These are phyloP conservation scores for Epizoanthus ramosus DNA, from an alignment of 92 coral and sea anemone species.

Conservation along the genomic window DNA sequence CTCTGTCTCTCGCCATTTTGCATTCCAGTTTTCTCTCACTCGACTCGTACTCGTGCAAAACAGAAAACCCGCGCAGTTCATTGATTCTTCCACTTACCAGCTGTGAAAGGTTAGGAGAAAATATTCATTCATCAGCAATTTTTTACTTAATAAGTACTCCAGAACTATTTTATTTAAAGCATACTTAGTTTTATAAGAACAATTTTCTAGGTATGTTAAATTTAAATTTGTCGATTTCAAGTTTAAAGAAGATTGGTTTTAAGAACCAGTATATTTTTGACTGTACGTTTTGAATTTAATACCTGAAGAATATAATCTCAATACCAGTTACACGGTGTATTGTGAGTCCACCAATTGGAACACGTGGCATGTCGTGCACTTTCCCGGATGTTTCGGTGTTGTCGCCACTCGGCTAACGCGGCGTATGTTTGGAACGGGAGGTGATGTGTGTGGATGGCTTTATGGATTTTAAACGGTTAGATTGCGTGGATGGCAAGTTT, in stretches of 20 bases:
- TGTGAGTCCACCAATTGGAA: slow-evolving; percentile 80
- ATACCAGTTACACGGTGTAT: slow-evolving; percentile 19
- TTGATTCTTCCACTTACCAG: too few relatives aligned
- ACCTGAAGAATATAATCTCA: slow-evolving; percentile 50
- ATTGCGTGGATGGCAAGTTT: slow-evolving; percentile 33
- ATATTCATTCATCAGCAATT: not conserved
- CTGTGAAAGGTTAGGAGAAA: slow-evolving; percentile 20
- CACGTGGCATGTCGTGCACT: slow-evolving; percentile 77
- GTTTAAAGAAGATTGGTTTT: too few relatives aligned
- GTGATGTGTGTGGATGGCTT: slow-evolving; percentile 37
- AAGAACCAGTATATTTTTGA: not conserved
- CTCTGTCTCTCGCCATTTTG: too few relatives aligned
- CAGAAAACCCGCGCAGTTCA: too few relatives aligned
- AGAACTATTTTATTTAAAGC: not conserved
- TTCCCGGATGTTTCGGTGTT: slow-evolving; percentile 80
- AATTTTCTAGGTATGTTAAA: too few relatives aligned
- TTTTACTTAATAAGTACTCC: not conserved
- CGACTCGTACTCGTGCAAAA: too few relatives aligned
- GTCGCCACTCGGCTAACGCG: slow-evolving; percentile 56
- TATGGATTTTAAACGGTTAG: slow-evolving; percentile 39
- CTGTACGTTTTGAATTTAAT: not conserved
- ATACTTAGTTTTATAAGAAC: too few relatives aligned
- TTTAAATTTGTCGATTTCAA: too few relatives aligned
- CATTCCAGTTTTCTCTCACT: too few relatives aligned
- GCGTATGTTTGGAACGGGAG: slow-evolving; percentile 44